phyloP scores from a whole-genome alignment of 2,797 vertebrate genomes.

The Moxostoma hubbsi region DNA sequence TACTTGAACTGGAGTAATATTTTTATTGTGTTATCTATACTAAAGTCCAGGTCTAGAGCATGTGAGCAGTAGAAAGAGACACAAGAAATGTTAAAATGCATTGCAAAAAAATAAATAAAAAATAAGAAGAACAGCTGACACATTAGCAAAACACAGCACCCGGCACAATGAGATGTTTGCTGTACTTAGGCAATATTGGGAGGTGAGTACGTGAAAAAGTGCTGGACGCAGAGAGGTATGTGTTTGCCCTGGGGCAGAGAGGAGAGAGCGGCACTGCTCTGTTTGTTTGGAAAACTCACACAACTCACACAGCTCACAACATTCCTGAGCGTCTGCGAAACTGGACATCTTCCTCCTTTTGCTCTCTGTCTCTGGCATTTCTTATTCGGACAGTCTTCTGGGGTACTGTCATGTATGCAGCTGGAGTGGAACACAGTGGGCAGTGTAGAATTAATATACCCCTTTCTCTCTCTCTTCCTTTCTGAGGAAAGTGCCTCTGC shows the following conservation, averaged over 20 bases:
- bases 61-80: background rate
- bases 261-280: conserved; percentile 51
- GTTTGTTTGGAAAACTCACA: conserved; percentile 65
- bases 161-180: conserved; percentile 16
- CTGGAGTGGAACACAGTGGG: conserved; percentile 73
- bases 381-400: conserved; percentile 69
- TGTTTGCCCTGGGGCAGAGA: conserved; percentile 45
- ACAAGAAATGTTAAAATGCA: background rate
- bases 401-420: conserved; percentile 82
- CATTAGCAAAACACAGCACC: conserved; percentile 14
- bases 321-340: conserved; percentile 65
- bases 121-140: background rate
- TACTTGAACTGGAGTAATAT: too few species aligned
- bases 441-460: conserved; percentile 78
- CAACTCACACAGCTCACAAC: conserved; percentile 55
- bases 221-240: conserved; percentile 44
- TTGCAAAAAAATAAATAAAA: background rate
- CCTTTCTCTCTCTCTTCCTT: conserved; percentile 60
- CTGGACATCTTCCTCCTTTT: conserved; percentile 65
- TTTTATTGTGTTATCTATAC: too few species aligned
- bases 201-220: conserved; percentile 17
- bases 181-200: conserved; percentile 19
- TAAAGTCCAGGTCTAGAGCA: background rate
- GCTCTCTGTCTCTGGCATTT: conserved; percentile 38
- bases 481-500: conserved; percentile 77